Evolutionary conservation across 2,113 vertebrate genomes (phyloP).

Genomic region (Anhinga rufa): DNA sequence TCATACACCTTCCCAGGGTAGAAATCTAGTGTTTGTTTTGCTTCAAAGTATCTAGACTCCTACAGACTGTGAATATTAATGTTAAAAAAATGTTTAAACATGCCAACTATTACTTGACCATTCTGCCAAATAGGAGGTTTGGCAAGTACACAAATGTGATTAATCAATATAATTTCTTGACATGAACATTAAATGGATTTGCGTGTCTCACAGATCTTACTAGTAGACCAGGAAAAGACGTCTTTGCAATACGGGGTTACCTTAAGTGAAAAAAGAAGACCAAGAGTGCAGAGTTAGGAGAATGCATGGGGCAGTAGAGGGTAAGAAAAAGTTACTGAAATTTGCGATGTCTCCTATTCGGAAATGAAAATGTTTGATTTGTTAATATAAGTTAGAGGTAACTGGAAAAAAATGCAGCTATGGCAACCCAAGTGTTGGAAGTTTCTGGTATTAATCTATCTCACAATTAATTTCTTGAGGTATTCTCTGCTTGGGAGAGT

Average conservation of each 20-base stretch:
- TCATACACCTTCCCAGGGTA: not conserved
- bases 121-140: not conserved
- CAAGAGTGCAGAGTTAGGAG: not conserved
- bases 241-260: fast-evolving
- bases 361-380: not conserved
- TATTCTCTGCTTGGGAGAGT: not conserved
- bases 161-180: not conserved
- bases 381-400: not conserved
- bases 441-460: not conserved
- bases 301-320: not conserved
- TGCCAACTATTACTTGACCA: not conserved
- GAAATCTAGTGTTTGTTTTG: not conserved
- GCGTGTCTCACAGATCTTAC: not conserved
- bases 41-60: not conserved
- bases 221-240: not conserved
- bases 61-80: not conserved
- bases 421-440: not conserved
- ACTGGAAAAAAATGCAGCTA: not conserved
- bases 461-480: not conserved
- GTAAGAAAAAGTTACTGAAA: not conserved
- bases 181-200: not conserved
- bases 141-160: not conserved
- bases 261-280: not conserved
- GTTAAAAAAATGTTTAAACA: not conserved
- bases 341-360: not conserved